Evolutionary conservation across 2,113 vertebrate genomes (phyloP), one percentile per base, ranked within the genome.

Genomic region (Boulengeromyrus knoepffleri): DNA sequence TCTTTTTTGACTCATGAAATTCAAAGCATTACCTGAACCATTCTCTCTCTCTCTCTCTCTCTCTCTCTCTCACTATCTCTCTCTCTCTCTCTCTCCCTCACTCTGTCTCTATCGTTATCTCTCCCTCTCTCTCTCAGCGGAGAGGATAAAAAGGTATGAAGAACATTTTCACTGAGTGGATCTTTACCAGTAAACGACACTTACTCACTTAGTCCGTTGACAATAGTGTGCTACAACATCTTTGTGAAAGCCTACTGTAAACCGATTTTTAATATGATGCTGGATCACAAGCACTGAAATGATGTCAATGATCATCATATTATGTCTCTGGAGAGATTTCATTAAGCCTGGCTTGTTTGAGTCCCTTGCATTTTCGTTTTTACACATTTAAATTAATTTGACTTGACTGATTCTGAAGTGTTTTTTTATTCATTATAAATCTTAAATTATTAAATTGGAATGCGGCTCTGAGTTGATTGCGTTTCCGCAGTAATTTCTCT

Each of bases 1-100:
- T 88, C 53, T 88, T 53, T 85, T 87, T 88, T 88, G 17, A 45
- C 87, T 88, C 52, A 62, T 88, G 87, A 88, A 58, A 58, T 42
- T 88, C 87, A 62, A 39, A 42, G 52, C n/a, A 88, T 62, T 56
- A 24, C 56, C 56, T 62, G 36, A 58, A 45, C 27, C 8, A n/a
- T 19, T 58, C 27, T 42, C 15, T 53, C 53, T 56, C n/a, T 87
- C 12, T 0, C 66, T 1, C 66, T 5, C 66, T 1, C 66, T 31
- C 66, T 3, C 62, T 24, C 27, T 36, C 70, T 9, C 12, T 52
- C 49, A 36, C n/a, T 8, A 21, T 47, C 84, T 50, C 4, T 49
- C 47, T n/a, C 8, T 50, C 84, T 80, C 74, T 83, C 77, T 36
- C 52, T 45, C 10, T 52, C 9, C 12, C n/a, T 77, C 70, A 12